phyloP scores from a whole-genome alignment of 2,888 invertebrate genomes.

The Leptopilina syphax region DNA sequence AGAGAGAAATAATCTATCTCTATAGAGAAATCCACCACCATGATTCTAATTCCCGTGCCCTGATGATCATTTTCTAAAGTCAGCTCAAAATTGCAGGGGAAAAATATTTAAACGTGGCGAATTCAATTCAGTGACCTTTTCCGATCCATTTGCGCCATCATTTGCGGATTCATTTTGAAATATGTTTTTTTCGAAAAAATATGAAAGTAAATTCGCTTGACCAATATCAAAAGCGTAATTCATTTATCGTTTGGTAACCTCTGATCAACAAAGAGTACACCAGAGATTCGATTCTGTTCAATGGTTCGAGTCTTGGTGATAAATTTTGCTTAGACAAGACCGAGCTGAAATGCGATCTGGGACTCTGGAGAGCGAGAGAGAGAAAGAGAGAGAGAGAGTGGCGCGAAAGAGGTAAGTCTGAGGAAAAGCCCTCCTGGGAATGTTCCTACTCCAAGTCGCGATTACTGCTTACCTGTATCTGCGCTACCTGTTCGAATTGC shows the following conservation, averaged over 20 bases:
- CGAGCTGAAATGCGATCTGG: constrained; percentile 67
- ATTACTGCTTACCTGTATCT: constrained; percentile 61
- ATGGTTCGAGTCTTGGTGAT: constrained; percentile 57
- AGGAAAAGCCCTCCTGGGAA: constrained; percentile 70
- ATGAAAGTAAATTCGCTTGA: background rate
- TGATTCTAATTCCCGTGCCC: background rate
- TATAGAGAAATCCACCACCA: constrained; percentile 59
- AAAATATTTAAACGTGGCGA: background rate
- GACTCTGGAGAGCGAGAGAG: constrained; percentile 62
- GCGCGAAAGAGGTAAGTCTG: constrained; percentile 66
- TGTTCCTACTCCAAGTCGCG: constrained; percentile 67
- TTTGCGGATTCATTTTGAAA: background rate
- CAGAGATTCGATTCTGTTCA: constrained; percentile 46
- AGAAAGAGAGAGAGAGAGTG: constrained; percentile 58
- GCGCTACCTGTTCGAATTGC: constrained; percentile 54
- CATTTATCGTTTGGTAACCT: constrained; percentile 39
- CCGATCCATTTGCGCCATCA: background rate
- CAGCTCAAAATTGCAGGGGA: too few relatives aligned
- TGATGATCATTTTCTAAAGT: background rate
- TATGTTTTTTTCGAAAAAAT: background rate
- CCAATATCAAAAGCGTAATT: constrained; percentile 13
- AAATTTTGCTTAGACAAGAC: constrained; percentile 65
- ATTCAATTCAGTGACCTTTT: background rate
- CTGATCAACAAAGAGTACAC: constrained; percentile 45
- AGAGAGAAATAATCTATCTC: constrained; percentile 66